Evolutionary conservation across 2,888 invertebrate genomes (phyloP), one percentile per base, ranked within the genome.

Genomic region (Idaea biselata): DNA sequence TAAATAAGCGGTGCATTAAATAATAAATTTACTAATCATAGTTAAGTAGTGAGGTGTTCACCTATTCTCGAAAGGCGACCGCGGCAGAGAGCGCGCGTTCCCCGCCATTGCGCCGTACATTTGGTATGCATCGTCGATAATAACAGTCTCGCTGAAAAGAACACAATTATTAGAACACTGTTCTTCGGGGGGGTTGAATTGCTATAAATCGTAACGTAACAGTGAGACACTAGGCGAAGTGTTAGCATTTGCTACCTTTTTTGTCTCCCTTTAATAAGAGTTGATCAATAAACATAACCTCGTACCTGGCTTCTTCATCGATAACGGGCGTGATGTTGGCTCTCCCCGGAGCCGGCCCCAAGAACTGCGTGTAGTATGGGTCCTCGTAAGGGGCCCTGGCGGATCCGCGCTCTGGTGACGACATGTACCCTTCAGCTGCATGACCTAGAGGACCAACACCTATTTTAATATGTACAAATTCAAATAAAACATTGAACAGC

Each of bases 271-370:
- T 5, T 25, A 25, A 25, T 1, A 25, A 25, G 25, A 25, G 3
- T 25, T 25, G 25, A 25, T 25, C 25, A 25, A 25, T 25, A 16
- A 31, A 58, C 33, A 61, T 58, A 70, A 61, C n/a, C n/a, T 33
- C 78, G 86, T 90, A 96, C 96, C 95, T 95, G 65, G 97, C 94
- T 89, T 98, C 98, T 84, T 98, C 98, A 80, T 98, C 98, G 72
- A 98, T 98, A 64, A 98, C 96, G 5, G 98, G 97, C 7, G 98
- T 97, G 67, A 97, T 97, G 58, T 93, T 94, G 2, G 94, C 89
- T 44, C 94, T 84, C 6, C 95, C 95, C 6, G 95, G 95, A 6
- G 96, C 94, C 54, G 96, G 88, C 0, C 95, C 93, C 18, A 94
- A 88, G 81, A 96, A 97, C 80, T 97, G 97, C 60, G 96, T 95